Evolutionary conservation across 2,797 vertebrate species (phyloP), one percentile per base, ranked within the genome.

Genomic region (Phoeniculus purpureus): DNA sequence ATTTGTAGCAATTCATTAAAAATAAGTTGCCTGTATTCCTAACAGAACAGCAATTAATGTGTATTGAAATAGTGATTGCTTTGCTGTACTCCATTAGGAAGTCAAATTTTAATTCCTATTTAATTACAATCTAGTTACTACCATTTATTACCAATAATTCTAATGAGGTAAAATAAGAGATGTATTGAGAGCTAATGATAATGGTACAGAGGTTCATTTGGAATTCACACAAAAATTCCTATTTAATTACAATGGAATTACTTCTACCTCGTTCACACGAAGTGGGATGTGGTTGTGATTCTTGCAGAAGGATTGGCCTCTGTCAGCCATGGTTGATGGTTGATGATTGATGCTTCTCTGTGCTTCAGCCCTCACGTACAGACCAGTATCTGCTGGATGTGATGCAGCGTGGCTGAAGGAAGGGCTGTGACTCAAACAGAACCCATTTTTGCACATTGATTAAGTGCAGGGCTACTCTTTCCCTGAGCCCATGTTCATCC

Each of bases 71-170:
- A 95, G 95, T 40, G 64, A 97, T 96, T 90, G 87, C 92, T 95
- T 95, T 95, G 96, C 91, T 93, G 89, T 94, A 95, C 94, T 89
- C 96, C 96, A 97, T 97, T 96, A 95, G 71, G 93, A 97, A 97
- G 96, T 95, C 80, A 95, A 96, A 95, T 95, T 97, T 97, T 96
- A 97, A 97, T 97, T 97, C 82, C 66, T 95, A 81, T 95, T 97
- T 98, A 97, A 97, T 97, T 97, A 95, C 70, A 94, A 85, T 86
- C 94, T 82, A 92, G 96, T 96, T 95, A 94, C 88, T 94, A 93
- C 87, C 96, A 97, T 89, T 96, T 96, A 95, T 96, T 96, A 96
- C 87, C 91, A 92, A 88, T 96, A 96, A 93, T 95, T 95, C 92
- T 96, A 95, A 97, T 95, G 93, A 95, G 94, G 77, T 95, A 97